Percentiles rank a stretch among this genome's conserved stretches.
Conservation (phyloP, 30 jellyfish, hydroid and myxozoan species). For the Pelagia noctiluca region DNA sequence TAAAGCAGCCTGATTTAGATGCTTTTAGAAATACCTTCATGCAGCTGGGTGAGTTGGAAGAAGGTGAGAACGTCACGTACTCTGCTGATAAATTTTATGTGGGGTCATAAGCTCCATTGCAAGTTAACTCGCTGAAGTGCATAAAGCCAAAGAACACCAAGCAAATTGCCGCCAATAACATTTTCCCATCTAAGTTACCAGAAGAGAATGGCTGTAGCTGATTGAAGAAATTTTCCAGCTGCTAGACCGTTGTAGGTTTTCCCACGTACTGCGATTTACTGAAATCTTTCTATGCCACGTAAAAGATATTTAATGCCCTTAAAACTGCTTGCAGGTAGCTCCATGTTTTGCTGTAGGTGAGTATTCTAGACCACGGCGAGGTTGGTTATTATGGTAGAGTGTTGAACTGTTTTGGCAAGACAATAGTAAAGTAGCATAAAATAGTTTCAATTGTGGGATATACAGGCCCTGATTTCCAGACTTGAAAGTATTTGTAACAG, state of each 20-base stretch:
- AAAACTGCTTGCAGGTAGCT: neutral
- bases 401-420: conserved; percentile 1
- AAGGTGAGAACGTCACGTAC: neutral
- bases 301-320: neutral
- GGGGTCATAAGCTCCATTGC: neutral
- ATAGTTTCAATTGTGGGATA: neutral
- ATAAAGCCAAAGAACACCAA: conserved; percentile 22
- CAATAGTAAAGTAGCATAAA: neutral
- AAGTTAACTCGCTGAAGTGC: conserved; percentile 10
- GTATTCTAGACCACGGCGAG: neutral
- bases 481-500: neutral
- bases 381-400: conserved; percentile 2
- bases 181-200: neutral
- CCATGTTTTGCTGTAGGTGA: neutral
- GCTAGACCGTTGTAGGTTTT: neutral
- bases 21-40: neutral
- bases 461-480: neutral
- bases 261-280: neutral
- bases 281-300: conserved; percentile 13
- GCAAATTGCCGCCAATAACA: conserved; percentile 6
- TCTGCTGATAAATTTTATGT: neutral
- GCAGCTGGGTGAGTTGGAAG: neutral
- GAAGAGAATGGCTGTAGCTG: neutral
- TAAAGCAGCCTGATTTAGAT: neutral
- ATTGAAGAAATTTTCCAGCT: neutral